A percentile compares a stretch with the other conserved stretches of the same genome.
Evolutionary conservation across 2,113 vertebrate species (phyloP).

Genomic region (Eurystomus gularis): DNA sequence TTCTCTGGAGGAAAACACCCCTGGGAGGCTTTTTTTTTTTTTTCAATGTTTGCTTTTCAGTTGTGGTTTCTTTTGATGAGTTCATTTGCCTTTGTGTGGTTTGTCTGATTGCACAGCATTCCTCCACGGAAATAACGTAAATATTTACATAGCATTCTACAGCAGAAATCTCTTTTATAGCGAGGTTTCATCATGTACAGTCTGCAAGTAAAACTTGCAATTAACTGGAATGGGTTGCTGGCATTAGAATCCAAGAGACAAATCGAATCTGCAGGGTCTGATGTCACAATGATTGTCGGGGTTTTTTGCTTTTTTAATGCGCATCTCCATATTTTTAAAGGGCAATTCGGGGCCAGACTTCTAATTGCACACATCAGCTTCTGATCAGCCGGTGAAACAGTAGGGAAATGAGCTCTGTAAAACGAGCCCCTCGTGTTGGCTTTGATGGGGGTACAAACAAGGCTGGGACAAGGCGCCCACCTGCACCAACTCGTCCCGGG

Average conservation of each 20-base stretch:
- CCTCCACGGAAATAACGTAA: slow-evolving; percentile 34
- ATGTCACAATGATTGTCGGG: neutral
- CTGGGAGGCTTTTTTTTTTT: neutral
- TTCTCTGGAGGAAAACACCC: neutral
- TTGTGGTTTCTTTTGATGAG: slow-evolving; percentile 40
- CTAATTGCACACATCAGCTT: neutral
- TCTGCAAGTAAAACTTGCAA: slow-evolving; percentile 4
- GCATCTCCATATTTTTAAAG: neutral
- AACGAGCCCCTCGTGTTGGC: neutral
- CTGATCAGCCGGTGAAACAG: neutral
- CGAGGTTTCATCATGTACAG: slow-evolving; percentile 27
- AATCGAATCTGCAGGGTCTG: neutral
- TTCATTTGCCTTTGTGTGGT: slow-evolving; percentile 54
- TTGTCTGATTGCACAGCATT: slow-evolving; percentile 39
- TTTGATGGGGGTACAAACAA: neutral
- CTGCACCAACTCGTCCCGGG: neutral
- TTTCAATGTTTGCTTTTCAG: neutral
- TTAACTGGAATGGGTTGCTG: slow-evolving; percentile 21
- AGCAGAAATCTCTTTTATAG: slow-evolving; percentile 34
- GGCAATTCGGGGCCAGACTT: neutral
- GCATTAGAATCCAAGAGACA: neutral
- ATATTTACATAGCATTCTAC: slow-evolving; percentile 46
- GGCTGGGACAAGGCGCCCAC: neutral
- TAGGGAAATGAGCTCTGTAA: neutral
- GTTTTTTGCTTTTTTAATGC: neutral